phyloP scores from a whole-genome alignment of 2,113 vertebrate genomes.

The Tragelaphus imberbis region DNA sequence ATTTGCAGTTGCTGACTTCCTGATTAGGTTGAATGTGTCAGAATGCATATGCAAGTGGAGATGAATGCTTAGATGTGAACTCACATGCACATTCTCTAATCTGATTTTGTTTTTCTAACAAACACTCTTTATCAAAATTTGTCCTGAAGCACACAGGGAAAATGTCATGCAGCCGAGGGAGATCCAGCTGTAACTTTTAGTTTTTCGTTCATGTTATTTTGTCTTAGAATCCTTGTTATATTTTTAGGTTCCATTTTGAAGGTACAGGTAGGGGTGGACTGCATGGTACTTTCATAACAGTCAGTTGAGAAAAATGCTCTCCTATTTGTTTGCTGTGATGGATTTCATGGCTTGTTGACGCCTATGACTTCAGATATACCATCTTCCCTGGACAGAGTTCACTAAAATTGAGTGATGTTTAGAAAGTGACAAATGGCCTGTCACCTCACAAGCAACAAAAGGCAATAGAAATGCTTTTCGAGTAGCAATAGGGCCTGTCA shows the following conservation, averaged over 20 bases:
- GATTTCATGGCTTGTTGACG: background rate
- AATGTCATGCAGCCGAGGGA: background rate
- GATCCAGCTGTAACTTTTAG: background rate
- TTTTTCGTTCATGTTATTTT: background rate
- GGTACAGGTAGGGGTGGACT: background rate
- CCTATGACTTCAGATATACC: background rate
- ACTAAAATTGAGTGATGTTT: background rate
- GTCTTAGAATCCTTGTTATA: background rate
- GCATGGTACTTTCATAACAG: background rate
- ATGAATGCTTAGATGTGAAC: background rate
- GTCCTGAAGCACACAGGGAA: background rate
- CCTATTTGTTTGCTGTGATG: background rate
- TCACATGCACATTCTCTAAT: background rate
- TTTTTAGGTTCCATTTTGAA: background rate
- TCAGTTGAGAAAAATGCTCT: background rate
- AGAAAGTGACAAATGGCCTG: conserved; percentile 10
- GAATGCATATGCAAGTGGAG: background rate
- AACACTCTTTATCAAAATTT: background rate
- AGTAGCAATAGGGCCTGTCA: background rate
- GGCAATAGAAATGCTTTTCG: background rate
- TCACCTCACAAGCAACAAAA: conserved; percentile 6
- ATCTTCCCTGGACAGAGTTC: conserved; percentile 23
- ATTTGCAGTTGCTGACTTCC: background rate
- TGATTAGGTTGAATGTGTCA: background rate
- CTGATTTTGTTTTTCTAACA: background rate